Evolutionary conservation across 2,888 invertebrate genomes (phyloP), one percentile per base, ranked within the genome.

Genomic region (Eupelmus urozonus): DNA sequence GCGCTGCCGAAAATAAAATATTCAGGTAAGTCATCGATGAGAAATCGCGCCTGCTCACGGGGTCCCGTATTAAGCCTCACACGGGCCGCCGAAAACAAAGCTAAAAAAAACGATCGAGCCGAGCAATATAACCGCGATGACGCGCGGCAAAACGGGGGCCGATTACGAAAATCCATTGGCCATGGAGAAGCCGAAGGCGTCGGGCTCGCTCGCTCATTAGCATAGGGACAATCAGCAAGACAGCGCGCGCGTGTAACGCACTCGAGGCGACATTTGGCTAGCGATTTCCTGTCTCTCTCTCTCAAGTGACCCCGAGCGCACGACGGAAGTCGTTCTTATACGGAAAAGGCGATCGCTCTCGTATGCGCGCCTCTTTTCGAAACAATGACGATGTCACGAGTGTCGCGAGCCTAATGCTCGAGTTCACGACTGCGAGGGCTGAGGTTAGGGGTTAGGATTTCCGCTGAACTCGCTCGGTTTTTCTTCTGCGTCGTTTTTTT

Each of bases 211-310:
- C 72, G 80, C 82, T 80, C 80, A 88, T 89, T 89, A 89, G 80
- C 89, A 89, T 89, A 83, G 82, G 86, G 84, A 89, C 87, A 89
- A 89, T 89, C 86, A 88, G n/a, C n/a, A n/a, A n/a, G n/a, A 60
- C 82, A 27, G 83, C 87, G 87, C 84, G 87, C 88, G 87, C n/a
- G n/a, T n/a, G n/a, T n/a, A n/a, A n/a, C n/a, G n/a, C n/a, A n/a
- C n/a, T n/a, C n/a, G n/a, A n/a, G n/a, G n/a, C n/a, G n/a, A 86
- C 87, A 86, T 87, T 88, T 85, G 85, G 85, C 82, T 84, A 85
- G 84, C 86, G 86, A 85, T 87, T 89, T 89, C 89, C 89, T 89
- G 89, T 81, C 82, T 83, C n/a, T n/a, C n/a, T n/a, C n/a, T n/a
- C 79, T 34, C 34, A 16, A 45, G 75, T 88, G 89, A 89, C 89